Evolutionary conservation across 1,140 invertebrate species (phyloP).

Genomic region (Sycobia sp.): DNA sequence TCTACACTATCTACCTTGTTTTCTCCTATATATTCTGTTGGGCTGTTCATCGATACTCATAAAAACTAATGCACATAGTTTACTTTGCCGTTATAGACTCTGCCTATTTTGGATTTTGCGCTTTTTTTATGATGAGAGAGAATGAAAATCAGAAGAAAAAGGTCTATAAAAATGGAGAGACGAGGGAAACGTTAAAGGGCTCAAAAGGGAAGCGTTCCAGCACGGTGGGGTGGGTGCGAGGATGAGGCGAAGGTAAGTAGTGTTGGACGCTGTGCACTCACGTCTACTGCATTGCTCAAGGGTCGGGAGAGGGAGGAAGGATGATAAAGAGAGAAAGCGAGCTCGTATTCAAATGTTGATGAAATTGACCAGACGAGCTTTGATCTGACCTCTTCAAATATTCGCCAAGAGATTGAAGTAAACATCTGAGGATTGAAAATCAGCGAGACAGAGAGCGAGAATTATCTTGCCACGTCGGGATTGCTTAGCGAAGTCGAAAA

Average conservation of each 20-base stretch:
- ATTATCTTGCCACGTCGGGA: constrained; percentile 46
- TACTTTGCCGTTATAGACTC: too few relatives aligned
- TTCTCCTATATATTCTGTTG: too few relatives aligned
- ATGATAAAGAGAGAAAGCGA: constrained; percentile 11
- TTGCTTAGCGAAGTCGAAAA: background rate
- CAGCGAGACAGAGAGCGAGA: too few relatives aligned
- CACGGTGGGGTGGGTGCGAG: constrained; percentile 5
- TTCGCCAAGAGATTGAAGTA: constrained; percentile 61
- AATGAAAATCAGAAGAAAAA: background rate
- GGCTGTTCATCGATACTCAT: too few relatives aligned
- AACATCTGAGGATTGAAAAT: constrained; percentile 60
- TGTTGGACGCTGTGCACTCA: constrained; percentile 3
- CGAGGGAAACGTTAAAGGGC: constrained; percentile 19
- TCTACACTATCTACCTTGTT: too few relatives aligned
- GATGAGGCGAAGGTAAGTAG: constrained; percentile 14
- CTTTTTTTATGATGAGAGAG: too few relatives aligned
- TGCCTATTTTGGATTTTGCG: too few relatives aligned
- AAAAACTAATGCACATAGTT: too few relatives aligned
- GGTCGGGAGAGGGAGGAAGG: background rate
- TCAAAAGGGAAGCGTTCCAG: too few relatives aligned
- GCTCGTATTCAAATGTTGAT: constrained; percentile 62
- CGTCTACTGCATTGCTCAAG: too few relatives aligned
- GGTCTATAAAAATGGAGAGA: background rate
- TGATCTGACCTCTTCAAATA: constrained; percentile 62
- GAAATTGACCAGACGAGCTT: constrained; percentile 64